Evolutionary conservation across 2,888 invertebrate species (phyloP), one percentile per base, ranked within the genome.

Genomic region (Chalcosyrphus nemorum): DNA sequence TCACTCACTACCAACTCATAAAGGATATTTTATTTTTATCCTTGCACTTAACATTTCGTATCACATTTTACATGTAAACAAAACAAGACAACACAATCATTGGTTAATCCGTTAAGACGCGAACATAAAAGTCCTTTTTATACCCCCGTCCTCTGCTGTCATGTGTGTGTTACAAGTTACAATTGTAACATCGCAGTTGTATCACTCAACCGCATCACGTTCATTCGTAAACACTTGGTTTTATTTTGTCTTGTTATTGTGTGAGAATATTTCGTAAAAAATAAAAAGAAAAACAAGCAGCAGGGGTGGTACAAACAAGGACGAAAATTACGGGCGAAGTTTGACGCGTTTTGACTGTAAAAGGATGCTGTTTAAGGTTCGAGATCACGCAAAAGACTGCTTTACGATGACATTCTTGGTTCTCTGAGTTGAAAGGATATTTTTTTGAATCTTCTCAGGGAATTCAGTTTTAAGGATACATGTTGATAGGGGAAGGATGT

Each of bases 361-460:
- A n/a, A 45, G 45, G 80, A 84, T 70, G 70, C 80, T 80, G 65
- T 84, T 84, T 57, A 24, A 29, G 41, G 80, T 74, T 78, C 65
- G 80, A 84, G 84, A 84, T 84, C 84, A 57, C 72, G 74, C 63
- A 45, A 74, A 32, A 80, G 72, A 84, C 84, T 56, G 38, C 17
- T n/a, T 52, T 54, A 35, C 70, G 57, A 63, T 70, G 74, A 65
- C 59, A 59, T 65, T 61, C 21, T 21, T 70, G 27, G 61, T 63
- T 68, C 57, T 63, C 43, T 54, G 7, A 15, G 43, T 7, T 17
- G n/a, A 24, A 6, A 57, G 70, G 59, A 57, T 57, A 24, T 32
- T 59, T 32, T 59, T 35, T 66, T 81, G 59, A 59, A 21, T 61
- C 9, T n/a, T n/a, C 41, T 38, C n/a, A 27, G 35, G 27, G n/a